Evolutionary conservation across 2,888 invertebrate genomes (phyloP).

Genomic region (Lasioglossum vierecki): DNA sequence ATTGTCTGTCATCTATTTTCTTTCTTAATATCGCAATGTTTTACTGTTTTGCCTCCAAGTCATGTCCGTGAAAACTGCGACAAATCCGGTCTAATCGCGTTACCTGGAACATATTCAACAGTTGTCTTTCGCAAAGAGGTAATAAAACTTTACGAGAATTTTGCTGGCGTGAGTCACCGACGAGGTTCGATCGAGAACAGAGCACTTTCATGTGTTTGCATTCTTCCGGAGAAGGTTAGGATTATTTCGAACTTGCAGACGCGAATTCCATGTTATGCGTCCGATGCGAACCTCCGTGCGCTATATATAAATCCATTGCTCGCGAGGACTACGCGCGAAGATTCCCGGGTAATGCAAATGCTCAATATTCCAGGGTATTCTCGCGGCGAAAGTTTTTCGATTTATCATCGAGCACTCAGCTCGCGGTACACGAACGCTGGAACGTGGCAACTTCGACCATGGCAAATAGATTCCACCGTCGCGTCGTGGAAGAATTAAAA

Average conservation of each 20-base stretch:
- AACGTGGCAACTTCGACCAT: slow-evolving; percentile 12
- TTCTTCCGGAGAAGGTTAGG: background rate
- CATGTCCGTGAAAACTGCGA: too few species aligned
- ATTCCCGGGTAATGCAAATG: background rate
- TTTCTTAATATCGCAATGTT: background rate
- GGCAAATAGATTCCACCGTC: slow-evolving; percentile 37
- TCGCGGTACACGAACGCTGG: background rate
- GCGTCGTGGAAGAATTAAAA: slow-evolving; percentile 35
- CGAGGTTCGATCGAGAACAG: background rate
- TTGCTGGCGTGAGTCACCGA: background rate
- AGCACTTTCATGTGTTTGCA: background rate
- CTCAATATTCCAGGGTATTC: slow-evolving; percentile 41
- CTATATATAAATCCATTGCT: slow-evolving; percentile 2
- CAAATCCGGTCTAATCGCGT: too few species aligned
- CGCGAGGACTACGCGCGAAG: slow-evolving; percentile 1
- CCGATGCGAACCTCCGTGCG: background rate
- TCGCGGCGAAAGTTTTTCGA: slow-evolving; percentile 58
- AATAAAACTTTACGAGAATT: background rate
- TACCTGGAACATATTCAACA: background rate
- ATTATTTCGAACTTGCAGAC: background rate
- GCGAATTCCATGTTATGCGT: background rate
- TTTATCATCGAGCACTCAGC: slow-evolving; percentile 51
- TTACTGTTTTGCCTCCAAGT: too few species aligned
- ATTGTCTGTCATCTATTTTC: too few species aligned
- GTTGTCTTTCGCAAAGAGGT: background rate